These are phyloP conservation scores for Nilaparvata lugens DNA, from an alignment of 1,140 invertebrate genomes.

Conservation along the genomic window DNA sequence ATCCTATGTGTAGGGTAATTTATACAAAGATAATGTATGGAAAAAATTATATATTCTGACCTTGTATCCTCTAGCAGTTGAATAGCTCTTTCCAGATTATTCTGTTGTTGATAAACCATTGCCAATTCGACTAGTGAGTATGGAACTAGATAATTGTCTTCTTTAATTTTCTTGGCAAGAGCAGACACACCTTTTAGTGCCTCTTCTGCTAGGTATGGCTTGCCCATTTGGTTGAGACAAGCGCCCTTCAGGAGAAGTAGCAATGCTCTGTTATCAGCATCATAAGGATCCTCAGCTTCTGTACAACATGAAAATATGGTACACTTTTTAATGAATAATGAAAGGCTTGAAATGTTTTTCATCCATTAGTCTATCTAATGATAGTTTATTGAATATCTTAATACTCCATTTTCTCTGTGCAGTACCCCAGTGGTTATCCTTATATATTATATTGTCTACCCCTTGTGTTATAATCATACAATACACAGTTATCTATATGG, in stretches of 20 bases:
- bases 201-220: slow-evolving; percentile 62
- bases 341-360: neutral
- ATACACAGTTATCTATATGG: too few species aligned
- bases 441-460: too few species aligned
- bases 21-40: slow-evolving; percentile 1
- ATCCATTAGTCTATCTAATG: too few species aligned
- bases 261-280: slow-evolving; percentile 69
- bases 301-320: neutral
- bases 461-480: too few species aligned
- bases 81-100: slow-evolving; percentile 55
- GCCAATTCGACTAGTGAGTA: slow-evolving; percentile 82
- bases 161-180: slow-evolving; percentile 68
- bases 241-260: slow-evolving; percentile 72
- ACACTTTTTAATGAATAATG: neutral
- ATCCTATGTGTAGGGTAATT: too few species aligned
- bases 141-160: slow-evolving; percentile 78
- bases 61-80: slow-evolving; percentile 72
- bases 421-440: too few species aligned
- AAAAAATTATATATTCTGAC: slow-evolving; percentile 19
- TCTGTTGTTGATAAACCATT: slow-evolving; percentile 58
- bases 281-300: slow-evolving; percentile 35
- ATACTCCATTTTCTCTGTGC: too few species aligned
- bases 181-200: slow-evolving; percentile 57
- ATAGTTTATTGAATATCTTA: too few species aligned
- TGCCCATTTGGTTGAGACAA: slow-evolving; percentile 65